Percentiles rank a stretch among this genome's conserved stretches.
These are phyloP conservation scores for Apamea anceps DNA, from an alignment of 2,888 invertebrate genomes.

Conservation along the genomic window DNA sequence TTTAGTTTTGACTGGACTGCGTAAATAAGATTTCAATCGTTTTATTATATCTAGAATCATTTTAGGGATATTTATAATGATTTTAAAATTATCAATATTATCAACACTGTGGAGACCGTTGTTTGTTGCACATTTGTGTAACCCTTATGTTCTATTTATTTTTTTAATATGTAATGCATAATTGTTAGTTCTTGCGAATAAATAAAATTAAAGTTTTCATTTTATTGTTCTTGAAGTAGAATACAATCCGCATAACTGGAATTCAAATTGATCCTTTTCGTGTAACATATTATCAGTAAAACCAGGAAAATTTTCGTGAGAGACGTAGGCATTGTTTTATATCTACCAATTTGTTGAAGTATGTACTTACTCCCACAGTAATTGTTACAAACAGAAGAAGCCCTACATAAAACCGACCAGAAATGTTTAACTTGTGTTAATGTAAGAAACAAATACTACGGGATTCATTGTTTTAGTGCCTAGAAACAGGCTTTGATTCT, in stretches of 20 bases:
- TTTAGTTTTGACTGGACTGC: conserved; percentile 16
- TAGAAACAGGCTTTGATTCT: conserved; percentile 31
- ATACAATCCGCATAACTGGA: not conserved
- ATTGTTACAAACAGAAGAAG: conserved; percentile 30
- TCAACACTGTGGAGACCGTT: not conserved
- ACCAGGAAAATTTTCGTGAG: not conserved
- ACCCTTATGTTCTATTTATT: not conserved
- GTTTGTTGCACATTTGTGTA: not conserved
- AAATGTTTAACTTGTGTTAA: conserved; percentile 26
- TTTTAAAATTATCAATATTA: no score
- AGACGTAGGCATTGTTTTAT: not conserved
- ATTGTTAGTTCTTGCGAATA: not conserved
- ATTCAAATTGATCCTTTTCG: not conserved
- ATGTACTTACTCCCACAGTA: not conserved
- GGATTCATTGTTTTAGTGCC: conserved; percentile 35
- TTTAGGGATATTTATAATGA: no score
- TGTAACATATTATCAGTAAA: not conserved
- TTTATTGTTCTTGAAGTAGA: not conserved
- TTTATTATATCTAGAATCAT: not conserved
- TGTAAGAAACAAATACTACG: conserved; percentile 34
- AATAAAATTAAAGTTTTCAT: not conserved
- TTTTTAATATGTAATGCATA: not conserved
- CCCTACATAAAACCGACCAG: conserved; percentile 25
- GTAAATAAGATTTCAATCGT: not conserved
- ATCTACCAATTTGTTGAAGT: not conserved